These are phyloP conservation scores for Pseudococcus longispinus DNA, from an alignment of 2,888 invertebrate genomes.

Conservation along the genomic window DNA sequence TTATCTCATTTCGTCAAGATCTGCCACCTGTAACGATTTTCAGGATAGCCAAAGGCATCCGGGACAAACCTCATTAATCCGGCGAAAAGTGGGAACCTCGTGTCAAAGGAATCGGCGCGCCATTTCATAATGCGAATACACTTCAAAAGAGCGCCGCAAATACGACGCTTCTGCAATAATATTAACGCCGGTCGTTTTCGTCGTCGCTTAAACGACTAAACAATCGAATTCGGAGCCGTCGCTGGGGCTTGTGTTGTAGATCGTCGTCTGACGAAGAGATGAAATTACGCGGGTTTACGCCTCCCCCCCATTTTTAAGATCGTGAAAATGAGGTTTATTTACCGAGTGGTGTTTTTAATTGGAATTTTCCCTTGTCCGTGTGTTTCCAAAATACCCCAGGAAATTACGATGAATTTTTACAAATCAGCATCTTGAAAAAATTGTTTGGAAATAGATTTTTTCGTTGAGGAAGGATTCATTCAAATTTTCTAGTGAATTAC, in stretches of 20 bases:
- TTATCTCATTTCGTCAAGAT: background rate
- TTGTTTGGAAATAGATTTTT: no score
- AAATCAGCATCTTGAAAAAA: no score
- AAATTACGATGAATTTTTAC: no score
- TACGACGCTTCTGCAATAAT: background rate
- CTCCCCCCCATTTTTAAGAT: background rate
- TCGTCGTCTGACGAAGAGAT: no score
- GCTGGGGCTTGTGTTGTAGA: background rate
- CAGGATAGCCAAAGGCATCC: background rate
- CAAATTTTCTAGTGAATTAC: no score
- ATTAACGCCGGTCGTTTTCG: background rate
- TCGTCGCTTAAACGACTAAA: background rate
- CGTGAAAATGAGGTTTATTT: background rate
- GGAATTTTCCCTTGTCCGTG: no score
- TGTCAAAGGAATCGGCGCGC: background rate
- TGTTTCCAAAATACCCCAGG: no score
- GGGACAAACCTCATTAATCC: background rate
- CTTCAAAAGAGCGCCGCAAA: constrained; percentile 4
- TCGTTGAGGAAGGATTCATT: no score
- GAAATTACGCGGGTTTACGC: no score
- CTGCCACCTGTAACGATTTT: constrained; percentile 15
- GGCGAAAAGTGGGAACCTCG: background rate
- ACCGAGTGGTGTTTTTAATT: background rate
- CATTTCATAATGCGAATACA: background rate
- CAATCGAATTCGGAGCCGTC: background rate